Base-by-base conservation (phyloP, 2,113 vertebrate species). In the Climacteris rufus region DNA sequence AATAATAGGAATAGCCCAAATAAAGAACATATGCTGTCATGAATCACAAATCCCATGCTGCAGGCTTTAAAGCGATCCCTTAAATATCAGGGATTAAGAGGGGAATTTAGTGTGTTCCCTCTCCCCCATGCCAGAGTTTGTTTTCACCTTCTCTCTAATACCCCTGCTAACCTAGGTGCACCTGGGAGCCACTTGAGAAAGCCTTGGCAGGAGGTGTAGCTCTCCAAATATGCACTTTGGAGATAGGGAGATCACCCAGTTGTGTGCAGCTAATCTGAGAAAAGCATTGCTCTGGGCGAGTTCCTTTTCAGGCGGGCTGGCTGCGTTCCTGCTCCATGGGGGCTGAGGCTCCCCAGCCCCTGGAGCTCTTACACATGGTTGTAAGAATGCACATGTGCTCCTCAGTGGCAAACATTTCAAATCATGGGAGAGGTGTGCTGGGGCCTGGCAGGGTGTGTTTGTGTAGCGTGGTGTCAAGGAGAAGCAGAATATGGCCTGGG, bases 61-160 rank as follows among this genome's bases (percentile, higher is more conserved):
- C 59, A 66, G 91, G 87, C 70, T 87, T 93, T 91, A 65, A 93
- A 95, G 23, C 5, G 3, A 80, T 87, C 70, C 79, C 39, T 94
- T 92, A 91, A 87, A 71, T 76, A 76, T 95, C 70, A 35, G 66
- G 75, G 87, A 93, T 97, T 96, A 94, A 61, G 84, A 63, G 59
- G 45, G 70, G 49, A 79, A 69, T 89, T 72, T 14, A 60, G 25
- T 4, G 1, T 45, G 45, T 76, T 92, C 39, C 61, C 40, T 84
- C 65, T 77, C 31, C 68, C 60, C 60, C 37, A 31, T 35, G 31
- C n/a, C 45, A 57, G 52, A 81, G 42, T 87, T 79, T 81, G 45
- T 70, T 87, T 93, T 82, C 39, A 39, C 42, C 84, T 83, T 87
- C 57, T 52, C n/a, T 60, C 49, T 94, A 80, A 76, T 76, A 83